phyloP scores from a whole-genome alignment of 2,113 vertebrate species.

The Notarius quadriscutis region DNA sequence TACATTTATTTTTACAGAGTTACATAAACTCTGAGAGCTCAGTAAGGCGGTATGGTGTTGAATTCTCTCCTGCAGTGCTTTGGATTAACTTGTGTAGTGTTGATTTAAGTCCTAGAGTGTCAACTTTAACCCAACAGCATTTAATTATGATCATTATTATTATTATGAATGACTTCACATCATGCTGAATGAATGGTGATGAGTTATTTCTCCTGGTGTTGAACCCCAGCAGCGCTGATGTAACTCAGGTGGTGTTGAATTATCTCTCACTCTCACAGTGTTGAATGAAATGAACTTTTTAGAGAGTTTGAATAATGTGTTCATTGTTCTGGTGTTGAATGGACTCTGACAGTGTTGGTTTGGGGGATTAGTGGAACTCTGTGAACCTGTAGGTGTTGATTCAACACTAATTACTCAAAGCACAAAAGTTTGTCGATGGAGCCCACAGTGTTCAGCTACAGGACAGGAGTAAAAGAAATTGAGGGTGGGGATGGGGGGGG shows the following conservation, averaged over 20 bases:
- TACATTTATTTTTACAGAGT: background rate
- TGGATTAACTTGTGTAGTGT: background rate
- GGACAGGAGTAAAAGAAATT: conserved; percentile 9
- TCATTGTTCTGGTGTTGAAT: background rate
- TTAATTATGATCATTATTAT: background rate
- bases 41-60: background rate
- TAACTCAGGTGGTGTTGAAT: background rate
- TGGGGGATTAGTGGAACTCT: background rate
- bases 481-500: background rate
- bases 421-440: background rate
- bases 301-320: too few relatives aligned
- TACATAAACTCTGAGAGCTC: background rate
- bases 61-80: background rate
- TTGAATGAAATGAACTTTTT: background rate
- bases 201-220: too few relatives aligned
- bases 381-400: background rate
- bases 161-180: background rate
- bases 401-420: background rate
- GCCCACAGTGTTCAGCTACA: background rate
- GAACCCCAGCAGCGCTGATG: too few relatives aligned
- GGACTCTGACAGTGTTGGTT: background rate
- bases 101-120: background rate
- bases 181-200: background rate
- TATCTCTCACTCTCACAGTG: background rate
- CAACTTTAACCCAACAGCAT: background rate